Evolutionary conservation across 2,113 vertebrate genomes (phyloP).

Genomic region (Oncorhynchus masou): DNA sequence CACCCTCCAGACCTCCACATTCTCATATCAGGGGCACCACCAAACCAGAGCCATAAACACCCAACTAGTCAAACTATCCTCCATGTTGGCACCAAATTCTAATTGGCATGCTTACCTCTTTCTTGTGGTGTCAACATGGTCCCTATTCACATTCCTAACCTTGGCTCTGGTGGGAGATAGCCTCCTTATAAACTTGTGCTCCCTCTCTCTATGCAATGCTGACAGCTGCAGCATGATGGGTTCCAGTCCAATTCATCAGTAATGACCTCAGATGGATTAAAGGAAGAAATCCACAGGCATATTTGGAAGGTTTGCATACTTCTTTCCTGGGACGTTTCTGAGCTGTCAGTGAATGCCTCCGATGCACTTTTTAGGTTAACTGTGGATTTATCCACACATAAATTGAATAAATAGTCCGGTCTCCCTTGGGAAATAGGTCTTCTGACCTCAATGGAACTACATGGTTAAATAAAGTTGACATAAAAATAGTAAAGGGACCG

Average conservation of each 20-base stretch:
- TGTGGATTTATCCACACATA: neutral
- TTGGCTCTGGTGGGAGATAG: neutral
- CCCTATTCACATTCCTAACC: neutral
- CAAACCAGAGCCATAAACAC: too few species aligned
- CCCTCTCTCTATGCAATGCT: neutral
- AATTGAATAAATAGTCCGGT: neutral
- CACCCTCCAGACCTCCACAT: too few species aligned
- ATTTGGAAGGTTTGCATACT: slow-evolving; percentile 14
- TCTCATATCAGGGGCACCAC: too few species aligned
- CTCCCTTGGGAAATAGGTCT: too few species aligned
- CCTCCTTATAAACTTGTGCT: too few species aligned
- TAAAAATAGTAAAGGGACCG: too few species aligned
- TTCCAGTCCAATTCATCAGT: slow-evolving; percentile 22
- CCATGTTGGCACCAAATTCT: too few species aligned
- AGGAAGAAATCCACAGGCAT: slow-evolving; percentile 30
- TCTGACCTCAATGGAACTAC: too few species aligned
- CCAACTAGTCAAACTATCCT: too few species aligned
- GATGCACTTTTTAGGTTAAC: neutral
- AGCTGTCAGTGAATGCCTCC: slow-evolving; percentile 17
- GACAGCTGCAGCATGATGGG: slow-evolving; percentile 21
- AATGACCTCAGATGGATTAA: slow-evolving; percentile 16
- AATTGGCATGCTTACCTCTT: too few species aligned
- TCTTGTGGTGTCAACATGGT: neutral
- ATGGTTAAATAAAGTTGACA: too few species aligned
- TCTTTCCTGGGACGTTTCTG: slow-evolving; percentile 1